Base-by-base conservation (phyloP, 2,888 invertebrate genomes). In the Dastarcus helophoroides region DNA sequence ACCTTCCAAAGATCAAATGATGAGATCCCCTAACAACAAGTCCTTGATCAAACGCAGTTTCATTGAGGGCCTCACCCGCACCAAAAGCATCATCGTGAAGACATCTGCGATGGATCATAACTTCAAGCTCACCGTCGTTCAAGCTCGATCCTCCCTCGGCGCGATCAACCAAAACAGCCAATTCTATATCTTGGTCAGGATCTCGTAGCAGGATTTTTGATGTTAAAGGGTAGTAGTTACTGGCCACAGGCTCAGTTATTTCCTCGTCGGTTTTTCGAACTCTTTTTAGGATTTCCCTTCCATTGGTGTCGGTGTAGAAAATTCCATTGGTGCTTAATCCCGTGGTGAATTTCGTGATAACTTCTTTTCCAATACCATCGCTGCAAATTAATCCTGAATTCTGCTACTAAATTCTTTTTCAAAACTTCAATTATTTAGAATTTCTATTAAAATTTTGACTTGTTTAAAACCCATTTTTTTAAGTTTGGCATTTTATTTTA, bases 261-360 rank as follows among this genome's bases (percentile, higher is more conserved):
- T 19, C 19, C 6, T 19, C 6, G n/a, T 19, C 19, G 19, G 19
- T 19, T 6, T 19, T 19, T 19, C 6, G n/a, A 7, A 19, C 19
- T 19, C 19, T 19, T 19, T 19, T 19, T n/a, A 19, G n/a, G 7
- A 19, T 19, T 19, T 19, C 19, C n/a, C 19, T 19, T 19, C 19
- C 19, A n/a, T 19, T 19, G 7, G 19, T n/a, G n/a, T 19, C 19
- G n/a, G 19, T 19, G 19, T 19, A 19, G n/a, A 19, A 19, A 6
- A 7, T n/a, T 7, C 7, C 19, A n/a, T 19, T 19, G 19, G 19
- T 19, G n/a, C n/a, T n/a, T 19, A 19, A 19, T 7, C n/a, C n/a
- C n/a, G 19, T 19, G 19, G 19, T 19, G 19, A 19, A 19, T 19
- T n/a, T 6, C n/a, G 19, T 19, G 6, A 19, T 19, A 19, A 19